Evolutionary conservation across 1,140 invertebrate genomes (phyloP).

Genomic region (Musca domestica): DNA sequence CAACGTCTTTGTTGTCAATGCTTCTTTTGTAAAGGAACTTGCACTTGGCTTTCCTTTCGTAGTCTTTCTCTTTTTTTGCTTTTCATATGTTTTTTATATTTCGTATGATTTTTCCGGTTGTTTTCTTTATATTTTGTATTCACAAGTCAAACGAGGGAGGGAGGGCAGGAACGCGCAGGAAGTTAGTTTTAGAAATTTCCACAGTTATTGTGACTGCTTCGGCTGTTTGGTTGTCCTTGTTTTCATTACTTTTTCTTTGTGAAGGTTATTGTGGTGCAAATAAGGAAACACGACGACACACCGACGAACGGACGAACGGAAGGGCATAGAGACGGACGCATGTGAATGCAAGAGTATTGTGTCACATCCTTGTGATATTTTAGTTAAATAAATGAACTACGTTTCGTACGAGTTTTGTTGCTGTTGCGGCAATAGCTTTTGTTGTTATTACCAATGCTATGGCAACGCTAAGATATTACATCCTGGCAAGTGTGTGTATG

Average conservation of each 20-base stretch:
- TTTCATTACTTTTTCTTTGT: too few relatives aligned
- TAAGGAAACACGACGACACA: too few relatives aligned
- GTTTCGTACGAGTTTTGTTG: slow-evolving; percentile 5
- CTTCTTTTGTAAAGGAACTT: neutral
- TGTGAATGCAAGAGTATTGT: neutral
- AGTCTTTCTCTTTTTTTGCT: too few relatives aligned
- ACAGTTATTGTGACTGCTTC: too few relatives aligned
- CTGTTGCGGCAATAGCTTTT: neutral
- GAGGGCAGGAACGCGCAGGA: neutral
- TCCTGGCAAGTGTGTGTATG: neutral
- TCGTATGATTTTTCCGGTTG: neutral
- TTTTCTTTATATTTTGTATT: neutral
- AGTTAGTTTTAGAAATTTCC: slow-evolving; percentile 1
- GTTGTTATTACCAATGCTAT: too few relatives aligned
- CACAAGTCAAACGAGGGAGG: neutral
- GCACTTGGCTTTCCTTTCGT: too few relatives aligned
- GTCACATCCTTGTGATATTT: slow-evolving; percentile 17
- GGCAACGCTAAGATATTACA: too few relatives aligned
- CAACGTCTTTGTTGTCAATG: slow-evolving; percentile 22
- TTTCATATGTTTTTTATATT: too few relatives aligned
- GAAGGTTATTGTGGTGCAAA: too few relatives aligned
- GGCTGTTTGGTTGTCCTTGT: too few relatives aligned
- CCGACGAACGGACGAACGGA: too few relatives aligned
- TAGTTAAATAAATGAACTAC: slow-evolving; percentile 18
- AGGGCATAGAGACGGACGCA: too few relatives aligned